Conservation (phyloP, 2,888 invertebrate genomes). For the Andrena hattorfiana region DNA sequence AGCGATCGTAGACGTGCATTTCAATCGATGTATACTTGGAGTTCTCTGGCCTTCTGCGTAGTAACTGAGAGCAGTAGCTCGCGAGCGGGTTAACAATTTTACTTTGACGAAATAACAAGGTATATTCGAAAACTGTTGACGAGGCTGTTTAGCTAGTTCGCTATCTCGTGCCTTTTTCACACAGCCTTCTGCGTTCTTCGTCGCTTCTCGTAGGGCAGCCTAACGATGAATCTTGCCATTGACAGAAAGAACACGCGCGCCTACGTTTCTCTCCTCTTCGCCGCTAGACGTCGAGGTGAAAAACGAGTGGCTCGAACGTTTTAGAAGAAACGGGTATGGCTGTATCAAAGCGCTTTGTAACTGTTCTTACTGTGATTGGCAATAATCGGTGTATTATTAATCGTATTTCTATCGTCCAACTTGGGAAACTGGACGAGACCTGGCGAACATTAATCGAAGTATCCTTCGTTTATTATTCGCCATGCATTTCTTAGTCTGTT, state of each 20-base stretch:
- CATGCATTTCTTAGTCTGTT: constrained; percentile 4
- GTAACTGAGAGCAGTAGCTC: neutral
- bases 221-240: constrained; percentile 27
- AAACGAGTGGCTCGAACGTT: neutral
- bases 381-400: constrained; percentile 31
- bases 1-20: neutral
- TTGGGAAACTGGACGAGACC: neutral
- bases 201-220: constrained; percentile 21
- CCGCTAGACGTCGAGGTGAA: neutral
- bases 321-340: constrained; percentile 4
- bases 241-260: neutral
- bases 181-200: constrained; percentile 32
- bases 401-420: neutral
- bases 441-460: neutral
- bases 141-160: constrained; percentile 41
- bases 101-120: constrained; percentile 9
- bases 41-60: neutral
- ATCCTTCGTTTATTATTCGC: neutral
- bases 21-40: neutral
- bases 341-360: constrained; percentile 3
- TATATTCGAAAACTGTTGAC: constrained; percentile 47
- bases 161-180: constrained; percentile 38
- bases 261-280: neutral
- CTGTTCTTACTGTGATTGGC: constrained; percentile 20
- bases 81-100: neutral